These are phyloP conservation scores for Astur gentilis DNA, from an alignment of 2,113 vertebrate genomes.

Conservation along the genomic window DNA sequence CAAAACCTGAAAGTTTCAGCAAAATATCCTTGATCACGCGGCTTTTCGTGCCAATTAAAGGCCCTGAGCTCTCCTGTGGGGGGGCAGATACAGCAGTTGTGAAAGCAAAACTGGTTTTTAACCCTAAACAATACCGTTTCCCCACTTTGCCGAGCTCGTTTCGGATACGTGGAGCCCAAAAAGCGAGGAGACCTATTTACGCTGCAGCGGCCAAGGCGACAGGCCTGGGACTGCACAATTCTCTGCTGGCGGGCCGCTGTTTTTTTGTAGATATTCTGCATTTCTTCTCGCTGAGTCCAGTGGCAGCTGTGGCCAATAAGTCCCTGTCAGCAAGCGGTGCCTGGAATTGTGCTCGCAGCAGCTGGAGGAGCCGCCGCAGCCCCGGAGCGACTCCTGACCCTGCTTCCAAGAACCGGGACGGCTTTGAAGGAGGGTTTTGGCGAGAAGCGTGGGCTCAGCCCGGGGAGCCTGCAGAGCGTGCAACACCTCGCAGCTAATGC, in stretches of 20 bases:
- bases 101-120: background rate
- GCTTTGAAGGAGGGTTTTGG: background rate
- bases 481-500: background rate
- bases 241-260: background rate
- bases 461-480: background rate
- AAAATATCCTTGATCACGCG: background rate
- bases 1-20: background rate
- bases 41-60: background rate
- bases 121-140: too few species aligned
- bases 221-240: accelerated
- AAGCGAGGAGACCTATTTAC: accelerated
- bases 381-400: background rate
- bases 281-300: background rate
- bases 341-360: background rate
- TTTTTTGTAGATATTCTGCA: background rate
- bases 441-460: background rate
- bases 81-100: accelerated
- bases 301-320: background rate
- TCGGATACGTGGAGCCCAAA: background rate
- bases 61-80: background rate
- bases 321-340: background rate
- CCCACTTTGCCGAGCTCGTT: background rate
- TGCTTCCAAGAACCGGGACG: background rate
- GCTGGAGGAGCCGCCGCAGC: background rate
- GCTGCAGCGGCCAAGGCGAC: background rate